phyloP scores from a whole-genome alignment of 2,113 vertebrate species.

The Clarias gariepinus region DNA sequence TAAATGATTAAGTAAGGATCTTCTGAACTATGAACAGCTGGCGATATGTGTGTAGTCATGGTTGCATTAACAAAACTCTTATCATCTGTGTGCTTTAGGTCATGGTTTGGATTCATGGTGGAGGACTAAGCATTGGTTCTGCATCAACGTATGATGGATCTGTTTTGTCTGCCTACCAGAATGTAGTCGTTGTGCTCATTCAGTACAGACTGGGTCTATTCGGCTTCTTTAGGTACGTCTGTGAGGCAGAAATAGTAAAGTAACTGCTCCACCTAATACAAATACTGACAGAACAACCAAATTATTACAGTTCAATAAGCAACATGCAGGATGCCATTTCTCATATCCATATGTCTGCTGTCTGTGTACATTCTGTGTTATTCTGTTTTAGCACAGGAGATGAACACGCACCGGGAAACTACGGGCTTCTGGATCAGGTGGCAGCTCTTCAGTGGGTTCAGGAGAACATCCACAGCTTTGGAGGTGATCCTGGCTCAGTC shows the following conservation, averaged over 20 bases:
- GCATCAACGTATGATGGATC: conserved; percentile 78
- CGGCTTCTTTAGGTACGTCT: conserved; percentile 82
- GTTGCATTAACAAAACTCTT: not conserved
- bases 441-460: conserved; percentile 84
- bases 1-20: not conserved
- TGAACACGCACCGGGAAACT: conserved; percentile 79
- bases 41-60: not conserved
- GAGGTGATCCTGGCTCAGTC: conserved; percentile 81
- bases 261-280: too few species aligned
- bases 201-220: conserved; percentile 81
- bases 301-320: not conserved
- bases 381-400: conserved; percentile 81
- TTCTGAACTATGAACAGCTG: not conserved
- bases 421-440: conserved; percentile 84
- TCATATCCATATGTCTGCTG: not conserved
- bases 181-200: conserved; percentile 80
- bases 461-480: conserved; percentile 83
- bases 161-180: conserved; percentile 76
- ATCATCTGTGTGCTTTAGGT: conserved; percentile 69
- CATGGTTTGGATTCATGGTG: conserved; percentile 90
- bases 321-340: not conserved
- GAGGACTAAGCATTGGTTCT: conserved; percentile 63
- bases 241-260: not conserved
- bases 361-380: not conserved
- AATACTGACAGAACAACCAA: not conserved